Percentiles rank a stretch among this genome's conserved stretches.
Evolutionary conservation across 1,140 invertebrate species (phyloP).

Genomic region (Oryctes rhinoceros): DNA sequence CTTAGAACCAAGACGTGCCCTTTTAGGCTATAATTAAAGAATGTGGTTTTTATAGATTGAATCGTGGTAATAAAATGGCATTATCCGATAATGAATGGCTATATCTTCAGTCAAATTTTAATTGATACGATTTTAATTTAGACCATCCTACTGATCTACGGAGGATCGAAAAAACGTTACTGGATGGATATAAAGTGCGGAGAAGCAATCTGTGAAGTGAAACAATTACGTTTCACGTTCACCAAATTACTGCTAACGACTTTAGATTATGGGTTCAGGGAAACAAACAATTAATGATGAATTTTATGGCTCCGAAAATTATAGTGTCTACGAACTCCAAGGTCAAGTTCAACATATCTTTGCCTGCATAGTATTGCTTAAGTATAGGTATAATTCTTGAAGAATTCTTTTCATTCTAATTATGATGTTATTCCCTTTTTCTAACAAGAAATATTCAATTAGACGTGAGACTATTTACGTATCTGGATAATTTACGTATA

Average conservation of each 20-base stretch:
- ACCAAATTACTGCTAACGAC: slow-evolving; percentile 27
- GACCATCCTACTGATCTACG: not conserved
- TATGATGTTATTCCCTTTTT: too few relatives aligned
- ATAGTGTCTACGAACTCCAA: slow-evolving; percentile 29
- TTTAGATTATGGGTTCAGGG: slow-evolving; percentile 23
- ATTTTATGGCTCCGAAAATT: slow-evolving; percentile 16
- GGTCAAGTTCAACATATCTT: not conserved
- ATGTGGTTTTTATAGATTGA: slow-evolving; percentile 7
- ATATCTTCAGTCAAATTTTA: slow-evolving; percentile 19
- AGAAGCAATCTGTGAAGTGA: slow-evolving; percentile 1
- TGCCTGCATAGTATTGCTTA: not conserved
- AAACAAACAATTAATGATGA: slow-evolving; percentile 37
- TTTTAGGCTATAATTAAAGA: slow-evolving; percentile 29
- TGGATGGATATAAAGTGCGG: not conserved
- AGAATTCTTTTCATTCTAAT: not conserved
- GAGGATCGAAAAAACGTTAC: not conserved
- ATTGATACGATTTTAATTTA: slow-evolving; percentile 37
- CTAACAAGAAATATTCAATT: too few relatives aligned
- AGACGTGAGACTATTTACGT: too few relatives aligned
- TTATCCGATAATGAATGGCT: slow-evolving; percentile 27
- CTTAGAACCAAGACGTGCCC: slow-evolving; percentile 1
- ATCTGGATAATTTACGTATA: too few relatives aligned
- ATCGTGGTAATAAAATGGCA: slow-evolving; percentile 14
- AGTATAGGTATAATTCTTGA: not conserved
- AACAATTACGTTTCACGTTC: slow-evolving; percentile 15